Evolutionary conservation across 1,140 invertebrate species (phyloP), one percentile per base, ranked within the genome.

Genomic region (Cotesia vestalis): DNA sequence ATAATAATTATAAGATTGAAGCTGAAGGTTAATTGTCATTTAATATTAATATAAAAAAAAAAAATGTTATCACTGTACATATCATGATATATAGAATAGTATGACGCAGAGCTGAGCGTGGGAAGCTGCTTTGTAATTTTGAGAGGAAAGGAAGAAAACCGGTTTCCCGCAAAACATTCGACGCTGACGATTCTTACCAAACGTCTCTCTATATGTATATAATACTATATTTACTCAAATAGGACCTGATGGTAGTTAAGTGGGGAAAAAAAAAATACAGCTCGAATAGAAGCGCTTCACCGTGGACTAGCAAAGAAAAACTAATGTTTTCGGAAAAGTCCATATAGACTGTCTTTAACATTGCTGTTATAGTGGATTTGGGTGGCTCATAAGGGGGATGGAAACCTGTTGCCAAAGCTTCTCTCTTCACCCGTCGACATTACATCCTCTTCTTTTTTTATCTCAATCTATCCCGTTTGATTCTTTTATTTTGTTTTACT

Each of bases 371-470:
- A 71, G 38, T 35, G 17, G 59, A 64, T 67, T 66, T 63, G 69
- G n/a, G 73, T 67, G 71, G 78, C 70, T 72, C 77, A 60, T 69
- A 76, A 72, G 76, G 79, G 66, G 76, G 80, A 62, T 83, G 80
- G 63, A 83, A 83, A 83, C 82, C 82, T 83, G 82, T 83, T 83
- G 82, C 82, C 79, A 82, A 78, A 80, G 74, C 69, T 71, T 69
- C 72, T 66, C 72, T 72, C 71, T 69, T 40, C 64, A 72, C 40
- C 59, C 52, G 6, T 62, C 12, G 20, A 38, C 61, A 27, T 72
- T 63, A 8, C 72, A 72, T 46, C 17, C 55, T 52, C 67, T 52
- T 17, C 27, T 53, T 60, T 27, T 9, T 38, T 62, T 40, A 55
- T 67, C 11, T n/a, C 61, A 46, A 46, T 20, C 12, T 51, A 14